These are phyloP conservation scores for Lepus oiostolus DNA, from an alignment of 2,797 vertebrate species.

Conservation along the genomic window DNA sequence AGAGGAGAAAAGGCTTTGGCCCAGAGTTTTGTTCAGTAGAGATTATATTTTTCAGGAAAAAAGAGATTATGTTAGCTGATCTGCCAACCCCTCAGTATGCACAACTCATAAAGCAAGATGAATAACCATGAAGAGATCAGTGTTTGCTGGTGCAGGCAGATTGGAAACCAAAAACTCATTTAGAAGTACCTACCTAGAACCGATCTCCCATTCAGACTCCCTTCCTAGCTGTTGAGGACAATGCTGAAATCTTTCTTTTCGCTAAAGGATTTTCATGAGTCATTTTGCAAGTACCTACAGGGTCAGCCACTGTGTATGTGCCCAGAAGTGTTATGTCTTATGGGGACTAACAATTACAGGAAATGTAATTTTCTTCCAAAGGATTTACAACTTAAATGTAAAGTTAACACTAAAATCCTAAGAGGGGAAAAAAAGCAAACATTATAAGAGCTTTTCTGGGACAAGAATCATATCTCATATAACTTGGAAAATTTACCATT, in stretches of 20 bases:
- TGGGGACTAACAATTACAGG: neutral
- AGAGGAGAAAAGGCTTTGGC: neutral
- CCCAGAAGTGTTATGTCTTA: neutral
- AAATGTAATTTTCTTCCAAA: slow-evolving; percentile 17
- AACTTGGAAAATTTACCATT: neutral
- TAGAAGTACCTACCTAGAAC: slow-evolving; percentile 65
- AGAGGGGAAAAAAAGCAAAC: neutral
- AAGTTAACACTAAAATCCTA: neutral
- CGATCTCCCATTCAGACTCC: slow-evolving; percentile 20
- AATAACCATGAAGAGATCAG: slow-evolving; percentile 78
- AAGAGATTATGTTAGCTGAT: slow-evolving; percentile 52
- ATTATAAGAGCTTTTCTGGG: neutral
- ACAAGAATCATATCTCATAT: neutral
- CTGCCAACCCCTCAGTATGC: slow-evolving; percentile 70
- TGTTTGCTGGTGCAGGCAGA: slow-evolving; percentile 70
- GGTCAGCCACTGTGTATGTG: neutral
- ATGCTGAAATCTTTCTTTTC: neutral
- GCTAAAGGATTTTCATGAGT: neutral
- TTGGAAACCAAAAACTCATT: slow-evolving; percentile 77
- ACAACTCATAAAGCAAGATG: slow-evolving; percentile 77
- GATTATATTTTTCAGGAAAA: neutral
- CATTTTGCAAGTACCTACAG: neutral
- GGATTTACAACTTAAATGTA: neutral
- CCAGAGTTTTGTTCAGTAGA: neutral
- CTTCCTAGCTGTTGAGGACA: neutral